Base-by-base conservation (phyloP, 1,140 invertebrate species). In the Heliothis virescens region DNA sequence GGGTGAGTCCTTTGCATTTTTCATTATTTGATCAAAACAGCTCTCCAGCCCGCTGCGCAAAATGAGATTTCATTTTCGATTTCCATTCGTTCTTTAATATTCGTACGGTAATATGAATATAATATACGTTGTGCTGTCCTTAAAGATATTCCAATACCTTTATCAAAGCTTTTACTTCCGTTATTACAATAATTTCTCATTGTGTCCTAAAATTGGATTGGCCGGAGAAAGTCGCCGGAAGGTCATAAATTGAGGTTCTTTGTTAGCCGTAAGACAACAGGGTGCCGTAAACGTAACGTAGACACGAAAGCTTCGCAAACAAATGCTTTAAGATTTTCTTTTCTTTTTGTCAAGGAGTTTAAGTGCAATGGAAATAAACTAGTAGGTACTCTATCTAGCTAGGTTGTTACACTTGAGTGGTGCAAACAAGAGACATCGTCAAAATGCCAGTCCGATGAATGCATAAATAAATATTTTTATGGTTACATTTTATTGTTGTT, bases 261-360 rank as follows among this genome's bases (percentile, higher is more conserved):
- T 76, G 73, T 76, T 53, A 48, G 26, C 16, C 50, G 15, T 63
- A 63, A 76, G 73, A 76, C 73, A 76, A 76, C 41, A 63, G 59
- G 26, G 15, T 11, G 48, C 16, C 29, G 55, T 29, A 76, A 62
- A 62, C 53, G 34, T 50, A 47, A 63, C 21, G 47, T 63, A 62
- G 16, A 63, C 73, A 59, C 59, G 73, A 63, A 74, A 72, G 21
- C 69, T 55, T 34, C n/a, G n/a, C 1, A 75, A 75, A 73, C 29
- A 57, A 63, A 75, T 59, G 55, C 48, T 29, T 69, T 26, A 15
- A 15, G 65, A 52, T 52, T 52, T 69, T 15, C 48, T 26, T 69
- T 69, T 67, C 16, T 47, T 67, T 67, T 48, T 18, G 11, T 29
- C 10, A 60, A 29, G 26, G 41, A 50, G 12, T 52, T 69, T 50